Evolutionary conservation across 2,797 vertebrate genomes (phyloP).

Genomic region (Nyctalus aviator): DNA sequence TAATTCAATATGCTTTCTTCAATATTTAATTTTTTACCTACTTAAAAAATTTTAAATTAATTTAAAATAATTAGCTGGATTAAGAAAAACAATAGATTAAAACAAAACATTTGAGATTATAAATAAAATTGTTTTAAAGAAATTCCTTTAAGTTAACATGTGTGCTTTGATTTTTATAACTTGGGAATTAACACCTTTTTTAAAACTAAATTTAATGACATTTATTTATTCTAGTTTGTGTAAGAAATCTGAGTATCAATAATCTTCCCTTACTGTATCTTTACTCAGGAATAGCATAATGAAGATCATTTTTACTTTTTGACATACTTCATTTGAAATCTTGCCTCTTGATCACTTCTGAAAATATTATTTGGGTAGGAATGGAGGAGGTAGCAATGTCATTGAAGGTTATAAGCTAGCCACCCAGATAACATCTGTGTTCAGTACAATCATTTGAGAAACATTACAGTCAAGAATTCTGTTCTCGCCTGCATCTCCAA

Average conservation of each 20-base stretch:
- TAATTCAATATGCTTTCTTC: neutral
- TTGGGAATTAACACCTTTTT: neutral
- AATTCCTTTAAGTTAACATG: neutral
- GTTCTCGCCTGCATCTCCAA: neutral
- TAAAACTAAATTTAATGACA: neutral
- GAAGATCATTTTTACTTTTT: slow-evolving; percentile 23
- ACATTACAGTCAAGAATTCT: neutral
- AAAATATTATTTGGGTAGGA: slow-evolving; percentile 27
- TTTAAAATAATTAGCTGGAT: slow-evolving; percentile 1
- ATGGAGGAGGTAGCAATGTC: neutral
- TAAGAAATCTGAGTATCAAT: slow-evolving; percentile 2
- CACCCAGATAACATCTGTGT: neutral
- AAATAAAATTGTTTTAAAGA: slow-evolving; percentile 15
- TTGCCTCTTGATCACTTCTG: slow-evolving; percentile 15
- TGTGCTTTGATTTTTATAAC: neutral
- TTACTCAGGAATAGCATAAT: neutral
- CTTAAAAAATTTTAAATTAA: slow-evolving; percentile 49
- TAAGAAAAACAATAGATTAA: slow-evolving; percentile 28
- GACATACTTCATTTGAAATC: slow-evolving; percentile 34
- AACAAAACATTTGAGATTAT: slow-evolving; percentile 34
- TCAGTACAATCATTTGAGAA: neutral
- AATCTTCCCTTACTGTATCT: neutral
- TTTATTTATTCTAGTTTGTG: slow-evolving; percentile 20
- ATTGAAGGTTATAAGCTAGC: neutral
- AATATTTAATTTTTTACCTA: slow-evolving; percentile 2